Evolutionary conservation across 2,113 vertebrate species (phyloP).

Genomic region (Sinocyclocheilus maitianheensis): DNA sequence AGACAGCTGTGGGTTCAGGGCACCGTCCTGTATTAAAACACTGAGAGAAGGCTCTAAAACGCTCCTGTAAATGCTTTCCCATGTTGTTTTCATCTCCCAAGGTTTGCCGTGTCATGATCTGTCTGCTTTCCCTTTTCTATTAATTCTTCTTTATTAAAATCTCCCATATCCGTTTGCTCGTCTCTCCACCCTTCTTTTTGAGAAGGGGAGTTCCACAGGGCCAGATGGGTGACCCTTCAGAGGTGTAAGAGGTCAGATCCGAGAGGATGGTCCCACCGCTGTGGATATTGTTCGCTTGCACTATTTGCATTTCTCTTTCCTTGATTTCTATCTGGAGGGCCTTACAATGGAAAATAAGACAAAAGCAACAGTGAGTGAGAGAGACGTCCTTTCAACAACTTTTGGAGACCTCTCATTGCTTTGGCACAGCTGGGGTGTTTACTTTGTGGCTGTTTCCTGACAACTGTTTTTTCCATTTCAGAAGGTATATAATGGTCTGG

Average conservation of each 20-base stretch:
- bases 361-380: conserved; percentile 20
- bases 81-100: conserved; percentile 30
- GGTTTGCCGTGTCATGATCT: conserved; percentile 27
- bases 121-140: conserved; percentile 30
- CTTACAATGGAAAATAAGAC: conserved; percentile 41
- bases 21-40: conserved; percentile 14
- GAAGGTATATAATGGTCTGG: neutral
- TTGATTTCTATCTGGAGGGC: conserved; percentile 46
- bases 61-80: conserved; percentile 24
- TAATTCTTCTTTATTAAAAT: conserved; percentile 18
- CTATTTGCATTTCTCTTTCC: conserved; percentile 49
- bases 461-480: neutral
- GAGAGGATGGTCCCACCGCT: conserved; percentile 52
- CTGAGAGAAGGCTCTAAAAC: neutral
- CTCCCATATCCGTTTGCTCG: conserved; percentile 48
- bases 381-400: conserved; percentile 28
- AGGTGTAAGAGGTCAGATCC: conserved; percentile 50
- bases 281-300: conserved; percentile 62
- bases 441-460: conserved; percentile 28
- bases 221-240: conserved; percentile 50
- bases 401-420: conserved; percentile 4
- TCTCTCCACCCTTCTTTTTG: conserved; percentile 50
- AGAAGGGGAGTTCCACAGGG: conserved; percentile 43
- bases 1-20: conserved; percentile 42
- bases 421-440: conserved; percentile 24